These are phyloP conservation scores for Iguana delicatissima DNA, from an alignment of 2,797 vertebrate genomes.

Conservation along the genomic window DNA sequence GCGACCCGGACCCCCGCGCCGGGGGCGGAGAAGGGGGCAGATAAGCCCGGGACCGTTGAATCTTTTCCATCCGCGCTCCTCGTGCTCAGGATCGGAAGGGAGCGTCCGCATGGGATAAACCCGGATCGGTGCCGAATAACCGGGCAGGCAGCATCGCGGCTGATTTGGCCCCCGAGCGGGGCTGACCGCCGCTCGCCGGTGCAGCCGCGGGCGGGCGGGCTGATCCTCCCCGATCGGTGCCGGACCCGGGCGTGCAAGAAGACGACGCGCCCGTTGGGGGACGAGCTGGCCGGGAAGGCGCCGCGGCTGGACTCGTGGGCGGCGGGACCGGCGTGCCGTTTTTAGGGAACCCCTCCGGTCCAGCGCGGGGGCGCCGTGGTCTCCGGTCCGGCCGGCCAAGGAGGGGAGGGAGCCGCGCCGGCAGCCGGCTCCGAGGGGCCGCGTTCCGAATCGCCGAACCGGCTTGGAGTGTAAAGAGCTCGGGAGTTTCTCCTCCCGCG, in stretches of 20 bases:
- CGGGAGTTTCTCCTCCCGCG: background rate
- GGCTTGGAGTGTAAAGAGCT: background rate
- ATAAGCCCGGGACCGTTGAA: background rate
- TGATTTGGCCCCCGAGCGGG: too few species aligned
- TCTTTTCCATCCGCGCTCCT: background rate
- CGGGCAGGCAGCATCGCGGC: background rate
- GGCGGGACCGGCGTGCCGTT: background rate
- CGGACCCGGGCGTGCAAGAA: background rate
- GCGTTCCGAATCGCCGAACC: too few species aligned
- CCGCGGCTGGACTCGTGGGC: background rate
- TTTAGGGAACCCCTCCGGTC: background rate
- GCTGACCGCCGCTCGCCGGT: too few species aligned
- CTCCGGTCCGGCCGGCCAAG: background rate
- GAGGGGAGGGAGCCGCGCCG: too few species aligned
- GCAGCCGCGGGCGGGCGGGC: too few species aligned
- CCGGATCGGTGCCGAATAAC: too few species aligned
- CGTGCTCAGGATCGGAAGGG: background rate
- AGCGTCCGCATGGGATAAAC: background rate
- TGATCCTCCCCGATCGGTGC: background rate
- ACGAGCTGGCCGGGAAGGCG: background rate
- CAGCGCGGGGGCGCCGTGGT: accelerated
- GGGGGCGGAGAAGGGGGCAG: background rate
- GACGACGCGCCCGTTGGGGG: too few species aligned
- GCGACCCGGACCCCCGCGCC: background rate
- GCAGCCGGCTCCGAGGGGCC: too few species aligned